These are phyloP conservation scores for Eremobia ochroleuca DNA, from an alignment of 2,888 invertebrate species.

Conservation along the genomic window DNA sequence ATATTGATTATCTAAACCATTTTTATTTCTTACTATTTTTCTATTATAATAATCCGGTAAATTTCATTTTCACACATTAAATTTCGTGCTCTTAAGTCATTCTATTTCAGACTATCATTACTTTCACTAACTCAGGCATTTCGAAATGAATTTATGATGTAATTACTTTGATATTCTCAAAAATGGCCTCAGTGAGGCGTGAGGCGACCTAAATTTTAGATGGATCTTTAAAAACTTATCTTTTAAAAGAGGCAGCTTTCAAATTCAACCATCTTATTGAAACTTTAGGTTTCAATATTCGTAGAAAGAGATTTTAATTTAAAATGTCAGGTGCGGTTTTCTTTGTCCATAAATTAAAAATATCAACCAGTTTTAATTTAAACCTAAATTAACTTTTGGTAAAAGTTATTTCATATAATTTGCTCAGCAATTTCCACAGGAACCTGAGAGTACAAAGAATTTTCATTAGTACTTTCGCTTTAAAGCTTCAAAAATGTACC, in stretches of 20 bases:
- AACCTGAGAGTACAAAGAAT: slow-evolving; percentile 8
- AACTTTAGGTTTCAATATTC: slow-evolving; percentile 37
- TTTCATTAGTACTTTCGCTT: slow-evolving; percentile 31
- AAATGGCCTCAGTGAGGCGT: slow-evolving; percentile 24
- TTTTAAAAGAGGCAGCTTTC: slow-evolving; percentile 28
- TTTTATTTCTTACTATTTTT: background rate
- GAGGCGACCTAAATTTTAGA: slow-evolving; percentile 48
- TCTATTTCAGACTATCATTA: slow-evolving; percentile 18
- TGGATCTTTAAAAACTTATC: slow-evolving; percentile 45
- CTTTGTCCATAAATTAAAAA: slow-evolving; percentile 25
- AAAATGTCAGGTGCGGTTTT: slow-evolving; percentile 1
- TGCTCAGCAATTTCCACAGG: background rate
- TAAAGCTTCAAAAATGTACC: slow-evolving; percentile 26
- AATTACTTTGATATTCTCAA: slow-evolving; percentile 46
- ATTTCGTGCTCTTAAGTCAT: background rate
- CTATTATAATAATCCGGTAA: background rate
- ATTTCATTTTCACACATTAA: background rate
- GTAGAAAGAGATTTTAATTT: slow-evolving; percentile 18
- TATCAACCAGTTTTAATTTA: slow-evolving; percentile 24
- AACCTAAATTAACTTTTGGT: slow-evolving; percentile 19
- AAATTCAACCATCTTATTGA: slow-evolving; percentile 26
- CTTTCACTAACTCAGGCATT: slow-evolving; percentile 7
- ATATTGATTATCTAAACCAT: no score
- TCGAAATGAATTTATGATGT: slow-evolving; percentile 42
- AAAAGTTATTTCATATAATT: slow-evolving; percentile 6